Evolutionary conservation across 2,888 invertebrate genomes (phyloP), one percentile per base, ranked within the genome.

Genomic region (Sphaeridia pumilis): DNA sequence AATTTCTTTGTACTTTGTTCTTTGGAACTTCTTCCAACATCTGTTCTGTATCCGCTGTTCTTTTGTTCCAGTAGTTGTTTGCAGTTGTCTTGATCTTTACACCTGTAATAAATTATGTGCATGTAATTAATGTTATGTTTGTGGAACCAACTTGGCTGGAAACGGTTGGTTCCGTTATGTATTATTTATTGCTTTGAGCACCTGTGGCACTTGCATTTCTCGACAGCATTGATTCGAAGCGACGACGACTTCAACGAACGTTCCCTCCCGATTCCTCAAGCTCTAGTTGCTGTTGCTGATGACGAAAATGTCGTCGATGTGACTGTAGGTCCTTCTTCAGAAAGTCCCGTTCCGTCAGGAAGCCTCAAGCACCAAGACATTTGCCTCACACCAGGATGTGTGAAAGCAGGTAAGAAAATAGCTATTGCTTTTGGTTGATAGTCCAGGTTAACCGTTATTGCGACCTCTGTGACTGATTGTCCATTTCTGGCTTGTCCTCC

Each of bases 321-420:
- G 45, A 25, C 43, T 20, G 48, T 43, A 38, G 57, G 55, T 46
- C 41, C 44, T 26, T 21, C 47, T 20, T 35, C n/a, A n/a, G n/a
- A n/a, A n/a, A n/a, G n/a, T n/a, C n/a, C n/a, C n/a, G n/a, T n/a
- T n/a, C n/a, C n/a, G n/a, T 10, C 28, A n/a, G n/a, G n/a, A n/a
- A n/a, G n/a, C n/a, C n/a, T n/a, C n/a, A n/a, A n/a, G n/a, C n/a
- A n/a, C 35, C 20, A 51, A 7, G 69, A 73, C 17, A 68, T 84
- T 17, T 90, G 90, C 70, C 75, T 81, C 54, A 76, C 79, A 0
- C 75, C 83, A 10, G 88, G 84, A 65, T 90, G 90, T 72, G 76
- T 89, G 48, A 82, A 84, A 67, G 81, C 84, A 66, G 82, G 83
- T 82, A 68, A 69, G 69, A 41, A 14, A 46, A 47, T 28, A 7